A percentile compares a stretch with the other conserved stretches of the same genome.
Evolutionary conservation across 2,888 invertebrate genomes (phyloP).

Genomic region (Andrena chrysosceles): DNA sequence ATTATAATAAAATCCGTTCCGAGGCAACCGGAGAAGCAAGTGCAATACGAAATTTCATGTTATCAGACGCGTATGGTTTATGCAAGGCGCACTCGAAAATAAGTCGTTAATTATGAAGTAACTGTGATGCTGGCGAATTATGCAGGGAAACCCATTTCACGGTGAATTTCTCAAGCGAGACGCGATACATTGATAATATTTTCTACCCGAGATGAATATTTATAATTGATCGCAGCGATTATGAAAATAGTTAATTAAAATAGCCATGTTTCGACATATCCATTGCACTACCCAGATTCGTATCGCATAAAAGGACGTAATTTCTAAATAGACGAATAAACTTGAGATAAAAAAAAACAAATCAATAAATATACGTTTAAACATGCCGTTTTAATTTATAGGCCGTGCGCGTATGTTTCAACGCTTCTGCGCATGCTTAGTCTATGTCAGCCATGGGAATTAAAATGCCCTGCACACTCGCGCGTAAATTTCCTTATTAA

Average conservation of each 20-base stretch:
- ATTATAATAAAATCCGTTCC: constrained; percentile 12
- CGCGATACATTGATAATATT: constrained; percentile 33
- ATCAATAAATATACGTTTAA: constrained; percentile 24
- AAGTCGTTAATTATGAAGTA: constrained; percentile 49
- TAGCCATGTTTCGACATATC: constrained; percentile 14
- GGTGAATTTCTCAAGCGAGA: constrained; percentile 52
- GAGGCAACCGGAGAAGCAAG: not conserved
- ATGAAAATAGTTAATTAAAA: constrained; percentile 46
- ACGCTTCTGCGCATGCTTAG: constrained; percentile 8
- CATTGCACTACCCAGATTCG: constrained; percentile 40
- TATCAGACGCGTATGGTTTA: constrained; percentile 18
- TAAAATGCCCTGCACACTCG: constrained; percentile 3
- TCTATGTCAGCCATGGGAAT: constrained; percentile 5
- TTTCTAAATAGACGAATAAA: not conserved
- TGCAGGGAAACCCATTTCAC: constrained; percentile 47
- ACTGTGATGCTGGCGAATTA: constrained; percentile 24
- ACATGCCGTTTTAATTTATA: not conserved
- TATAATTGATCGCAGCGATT: constrained; percentile 14
- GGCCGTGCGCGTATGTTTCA: not conserved
- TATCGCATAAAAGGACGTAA: not conserved
- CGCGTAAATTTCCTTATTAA: constrained; percentile 52
- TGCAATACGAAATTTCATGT: constrained; percentile 1
- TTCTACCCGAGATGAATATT: not conserved
- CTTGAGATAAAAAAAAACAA: constrained; percentile 2
- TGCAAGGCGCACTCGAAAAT: constrained; percentile 24